Evolutionary conservation across 2,888 invertebrate genomes (phyloP), one percentile per base, ranked within the genome.

Genomic region (Trichacis sp.): DNA sequence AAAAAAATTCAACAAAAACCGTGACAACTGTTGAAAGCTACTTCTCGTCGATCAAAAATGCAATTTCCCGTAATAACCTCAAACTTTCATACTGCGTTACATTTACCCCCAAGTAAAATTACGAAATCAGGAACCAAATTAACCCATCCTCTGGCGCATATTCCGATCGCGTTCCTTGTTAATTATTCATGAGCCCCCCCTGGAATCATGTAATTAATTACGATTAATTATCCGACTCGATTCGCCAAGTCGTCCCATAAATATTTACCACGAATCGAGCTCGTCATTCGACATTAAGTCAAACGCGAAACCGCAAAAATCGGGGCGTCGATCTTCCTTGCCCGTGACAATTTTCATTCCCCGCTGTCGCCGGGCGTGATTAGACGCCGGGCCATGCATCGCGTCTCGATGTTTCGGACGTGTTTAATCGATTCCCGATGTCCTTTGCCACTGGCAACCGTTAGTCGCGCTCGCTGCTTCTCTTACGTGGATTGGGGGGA

Each of bases 401-500:
- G 36, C 15, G 24, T 53, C 52, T 19, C 20, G 30, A 43, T 42
- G 45, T 52, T 63, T 51, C 40, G 49, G 14, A 51, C 29, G 18
- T 36, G 17, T 45, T 20, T 60, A 57, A 64, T 60, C 50, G 56
- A 64, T 61, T 38, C 30, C 11, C 49, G 49, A 58, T 64, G 57
- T 67, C 57, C 57, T 68, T 61, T 64, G 64, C 51, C 20, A 43
- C 30, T 33, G 51, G 3, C 12, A 17, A 19, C 36, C 36, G 15
- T 57, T 49, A 66, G 66, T 61, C 53, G 42, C 30, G 59, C 56
- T 14, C 11, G 56, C 4, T 56, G 43, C 53, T 66, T 66, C 54
- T 68, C 57, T 70, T 63, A 55, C 62, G 51, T 64, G 15, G 62
- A 62, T 48, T 62, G 64, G 59, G 61, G 60, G n/a, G n/a, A n/a